Conservation (phyloP, 1,140 invertebrate genomes). For the Lutraria rhynchaena region DNA sequence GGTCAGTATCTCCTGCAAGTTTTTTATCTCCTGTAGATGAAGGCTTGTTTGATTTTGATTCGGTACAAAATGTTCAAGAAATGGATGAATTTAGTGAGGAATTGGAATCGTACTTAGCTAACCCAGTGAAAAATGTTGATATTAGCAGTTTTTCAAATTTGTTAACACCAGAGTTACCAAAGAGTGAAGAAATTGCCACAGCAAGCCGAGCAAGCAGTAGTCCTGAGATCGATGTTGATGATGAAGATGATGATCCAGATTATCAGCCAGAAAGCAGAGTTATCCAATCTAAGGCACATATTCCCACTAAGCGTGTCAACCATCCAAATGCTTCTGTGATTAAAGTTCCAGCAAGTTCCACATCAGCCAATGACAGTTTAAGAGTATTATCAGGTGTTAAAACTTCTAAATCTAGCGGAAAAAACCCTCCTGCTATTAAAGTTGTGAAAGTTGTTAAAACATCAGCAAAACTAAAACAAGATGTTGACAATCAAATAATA, state of each 20-base stretch:
- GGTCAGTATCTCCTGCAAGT: constrained; percentile 58
- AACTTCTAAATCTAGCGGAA: background rate
- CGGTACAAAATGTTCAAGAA: background rate
- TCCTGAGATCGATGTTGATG: constrained; percentile 37
- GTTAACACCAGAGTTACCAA: background rate
- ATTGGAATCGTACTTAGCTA: background rate
- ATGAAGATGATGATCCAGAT: constrained; percentile 29
- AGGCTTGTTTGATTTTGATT: constrained; percentile 45
- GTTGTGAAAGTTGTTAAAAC: constrained; percentile 70
- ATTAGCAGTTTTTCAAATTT: background rate
- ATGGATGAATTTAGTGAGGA: constrained; percentile 2
- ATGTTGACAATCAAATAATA: constrained; percentile 59
- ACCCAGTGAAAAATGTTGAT: background rate
- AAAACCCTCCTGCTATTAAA: constrained; percentile 57
- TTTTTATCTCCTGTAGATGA: constrained; percentile 46
- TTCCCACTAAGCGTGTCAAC: background rate
- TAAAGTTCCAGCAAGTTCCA: constrained; percentile 12
- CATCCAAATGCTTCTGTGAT: constrained; percentile 5
- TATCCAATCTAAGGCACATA: constrained; percentile 25
- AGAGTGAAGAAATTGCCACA: background rate
- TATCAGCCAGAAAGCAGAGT: constrained; percentile 18
- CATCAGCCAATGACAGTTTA: background rate
- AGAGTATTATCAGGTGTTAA: background rate
- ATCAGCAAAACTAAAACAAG: constrained; percentile 26
- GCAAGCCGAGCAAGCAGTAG: background rate